Evolutionary conservation across 2,888 invertebrate species (phyloP), one percentile per base, ranked within the genome.

Genomic region (Cenopis cana): DNA sequence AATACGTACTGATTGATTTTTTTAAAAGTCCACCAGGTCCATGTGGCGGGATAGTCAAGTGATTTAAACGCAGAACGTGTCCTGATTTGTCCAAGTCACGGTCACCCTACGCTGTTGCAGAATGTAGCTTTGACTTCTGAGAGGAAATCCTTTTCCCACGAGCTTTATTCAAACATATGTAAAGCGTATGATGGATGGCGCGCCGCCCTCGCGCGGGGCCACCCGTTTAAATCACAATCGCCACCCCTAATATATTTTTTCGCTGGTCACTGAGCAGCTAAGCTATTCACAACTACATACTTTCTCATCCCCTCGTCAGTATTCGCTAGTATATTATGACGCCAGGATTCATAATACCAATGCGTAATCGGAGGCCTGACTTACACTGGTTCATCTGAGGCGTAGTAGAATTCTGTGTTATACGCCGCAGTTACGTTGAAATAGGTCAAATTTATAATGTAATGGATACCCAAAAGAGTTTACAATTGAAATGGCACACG

Each of bases 141-240:
- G 93, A 93, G 92, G 92, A 93, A 92, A 91, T 93, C 91, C 91
- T 91, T 93, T 93, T 94, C 94, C 94, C 94, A 94, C 94, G 94
- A 85, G 94, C 91, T 93, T 94, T 93, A 93, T 91, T 91, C 92
- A 93, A 94, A 94, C 94, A 94, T 93, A 94, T 94, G 94, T 93
- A 93, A 94, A 94, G 93, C 93, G 89, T 90, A 92, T 94, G 94
- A 94, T 94, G 91, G 94, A 94, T 94, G 93, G 87, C 87, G 81
- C 86, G 86, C 86, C 87, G 85, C 89, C 89, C 89, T 82, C 82
- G 79, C 85, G 46, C 85, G 87, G 88, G 88, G 90, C 85, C 84
- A 82, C 86, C 84, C 88, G 89, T 90, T 93, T 92, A 93, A 93
- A 90, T 92, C 89, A 90, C 89, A 87, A 93, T 92, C 91, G 84